Conservation (phyloP, 2,797 vertebrate genomes). For the Mormyrops attenuatus region DNA sequence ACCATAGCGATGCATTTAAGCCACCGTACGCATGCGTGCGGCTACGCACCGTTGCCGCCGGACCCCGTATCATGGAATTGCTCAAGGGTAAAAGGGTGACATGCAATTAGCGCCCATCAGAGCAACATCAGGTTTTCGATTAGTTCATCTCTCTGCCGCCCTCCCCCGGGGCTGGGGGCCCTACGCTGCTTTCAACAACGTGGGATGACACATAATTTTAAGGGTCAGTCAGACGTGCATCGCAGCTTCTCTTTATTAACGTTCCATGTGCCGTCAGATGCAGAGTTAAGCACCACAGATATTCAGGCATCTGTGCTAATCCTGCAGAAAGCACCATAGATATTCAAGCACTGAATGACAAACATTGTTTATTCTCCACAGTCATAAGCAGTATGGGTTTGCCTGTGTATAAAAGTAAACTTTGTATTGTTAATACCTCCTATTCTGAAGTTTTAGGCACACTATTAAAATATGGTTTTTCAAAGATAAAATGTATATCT, state of each 20-base stretch:
- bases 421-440: background rate
- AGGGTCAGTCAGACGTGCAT: background rate
- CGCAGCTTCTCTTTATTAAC: background rate
- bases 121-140: background rate
- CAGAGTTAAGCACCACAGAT: background rate
- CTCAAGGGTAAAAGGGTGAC: slow-evolving; percentile 12
- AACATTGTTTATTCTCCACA: background rate
- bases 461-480: background rate
- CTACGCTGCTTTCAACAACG: background rate
- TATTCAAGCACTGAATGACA: background rate
- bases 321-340: background rate
- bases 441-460: background rate
- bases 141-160: background rate
- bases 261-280: background rate
- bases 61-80: background rate
- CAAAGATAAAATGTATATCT: background rate
- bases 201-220: background rate
- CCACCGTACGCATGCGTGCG: background rate
- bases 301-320: background rate
- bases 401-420: background rate
- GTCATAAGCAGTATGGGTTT: background rate
- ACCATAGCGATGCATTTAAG: too few relatives aligned
- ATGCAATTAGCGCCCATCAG: slow-evolving; percentile 6
- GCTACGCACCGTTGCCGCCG: background rate
- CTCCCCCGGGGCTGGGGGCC: background rate